Evolutionary conservation across 2,888 invertebrate genomes (phyloP).

Genomic region (Onthophagus sagittarius): DNA sequence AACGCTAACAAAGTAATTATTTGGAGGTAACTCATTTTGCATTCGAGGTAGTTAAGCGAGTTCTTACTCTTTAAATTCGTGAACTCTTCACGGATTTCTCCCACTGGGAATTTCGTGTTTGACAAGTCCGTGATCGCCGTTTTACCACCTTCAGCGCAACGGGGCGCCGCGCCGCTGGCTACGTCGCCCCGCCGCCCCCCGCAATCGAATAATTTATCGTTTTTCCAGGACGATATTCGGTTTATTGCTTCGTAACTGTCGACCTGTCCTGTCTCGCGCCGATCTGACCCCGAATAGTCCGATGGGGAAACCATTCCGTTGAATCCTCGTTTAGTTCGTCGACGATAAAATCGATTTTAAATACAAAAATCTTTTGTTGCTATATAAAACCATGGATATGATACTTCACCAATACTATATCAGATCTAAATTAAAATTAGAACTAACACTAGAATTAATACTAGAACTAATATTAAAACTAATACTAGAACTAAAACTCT

Average conservation of each 20-base stretch:
- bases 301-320: not conserved
- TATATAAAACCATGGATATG: too few relatives aligned
- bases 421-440: too few relatives aligned
- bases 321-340: not conserved
- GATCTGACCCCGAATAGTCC: not conserved
- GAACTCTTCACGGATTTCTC: too few relatives aligned
- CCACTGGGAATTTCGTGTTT: constrained; percentile 25
- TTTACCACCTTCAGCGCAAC: constrained; percentile 18
- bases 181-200: constrained; percentile 21
- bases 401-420: too few relatives aligned
- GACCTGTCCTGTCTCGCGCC: not conserved
- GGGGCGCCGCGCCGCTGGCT: not conserved
- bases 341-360: not conserved
- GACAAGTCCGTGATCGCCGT: constrained; percentile 20
- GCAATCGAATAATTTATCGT: constrained; percentile 6
- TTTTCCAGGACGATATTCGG: constrained; percentile 5
- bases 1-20: too few relatives aligned
- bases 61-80: too few relatives aligned
- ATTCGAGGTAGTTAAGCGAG: too few relatives aligned
- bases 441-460: too few relatives aligned
- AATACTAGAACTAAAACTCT: too few relatives aligned
- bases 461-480: too few relatives aligned
- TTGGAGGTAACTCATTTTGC: too few relatives aligned
- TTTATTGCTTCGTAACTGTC: not conserved
- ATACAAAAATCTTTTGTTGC: too few relatives aligned